Evolutionary conservation across 2,888 invertebrate genomes (phyloP), one percentile per base, ranked within the genome.

Genomic region (Suillia variegata): DNA sequence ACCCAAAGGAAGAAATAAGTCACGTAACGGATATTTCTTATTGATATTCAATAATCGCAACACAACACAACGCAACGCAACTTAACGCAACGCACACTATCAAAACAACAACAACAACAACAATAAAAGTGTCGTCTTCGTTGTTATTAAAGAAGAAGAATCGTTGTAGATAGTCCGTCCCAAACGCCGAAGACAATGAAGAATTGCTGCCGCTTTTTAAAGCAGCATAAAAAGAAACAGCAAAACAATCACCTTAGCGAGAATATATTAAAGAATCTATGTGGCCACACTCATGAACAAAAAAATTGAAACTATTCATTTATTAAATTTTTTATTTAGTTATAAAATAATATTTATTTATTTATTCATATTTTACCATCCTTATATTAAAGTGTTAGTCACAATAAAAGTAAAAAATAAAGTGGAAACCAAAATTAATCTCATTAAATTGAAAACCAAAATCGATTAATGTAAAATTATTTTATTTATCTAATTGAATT

Each of bases 11-110:
- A 68, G 66, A 64, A 66, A 77, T 77, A 74, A 76, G 77, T 79
- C 77, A 78, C 77, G 77, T 78, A 78, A 78, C 77, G 77, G 77
- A 78, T 78, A 79, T 78, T 77, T 78, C 77, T 75, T 72, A 79
- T 78, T 78, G 76, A 74, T 75, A 78, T 78, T 75, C 78, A 72
- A 75, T 76, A 70, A 75, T 71, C 45, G 20, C 45, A 45, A n/a
- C 45, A 18, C 17, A 38, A 20, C 45, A 45, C 45, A 18, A 5
- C 18, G 45, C 6, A 4, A 26, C n/a, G n/a, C n/a, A 26, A 38
- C 15, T 38, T 5, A 38, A n/a, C 4, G 26, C 5, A 26, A 26
- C 26, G 26, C 5, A 26, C 6, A 26, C 5, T 49, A 54, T 47
- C 31, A 61, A 59, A 66, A 62, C 61, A 56, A 59, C 56, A 48